Conservation (phyloP, 2,113 vertebrate genomes). For the Procapra przewalskii region DNA sequence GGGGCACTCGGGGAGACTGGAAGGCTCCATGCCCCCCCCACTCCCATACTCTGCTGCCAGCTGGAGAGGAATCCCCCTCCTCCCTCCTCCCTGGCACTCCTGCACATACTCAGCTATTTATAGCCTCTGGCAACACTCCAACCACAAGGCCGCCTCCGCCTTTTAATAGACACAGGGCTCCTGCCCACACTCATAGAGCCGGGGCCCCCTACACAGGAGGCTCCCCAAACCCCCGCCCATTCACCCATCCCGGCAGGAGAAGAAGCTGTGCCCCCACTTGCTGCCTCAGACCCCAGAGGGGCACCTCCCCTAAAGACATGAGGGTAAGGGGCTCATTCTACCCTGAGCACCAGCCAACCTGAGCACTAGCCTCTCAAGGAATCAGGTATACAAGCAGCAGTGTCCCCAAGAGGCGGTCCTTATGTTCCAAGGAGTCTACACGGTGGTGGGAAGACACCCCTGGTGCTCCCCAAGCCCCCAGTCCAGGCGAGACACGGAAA, state of each 20-base stretch:
- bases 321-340: background rate
- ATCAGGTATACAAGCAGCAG: background rate
- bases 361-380: background rate
- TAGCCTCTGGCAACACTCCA: slow-evolving; percentile 64
- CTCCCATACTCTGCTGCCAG: slow-evolving; percentile 77
- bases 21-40: slow-evolving; percentile 44
- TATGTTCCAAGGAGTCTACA: too few relatives aligned
- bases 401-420: background rate
- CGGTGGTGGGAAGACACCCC: background rate
- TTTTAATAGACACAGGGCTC: slow-evolving; percentile 24
- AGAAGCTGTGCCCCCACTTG: background rate
- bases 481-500: background rate
- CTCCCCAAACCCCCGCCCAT: background rate
- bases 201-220: background rate
- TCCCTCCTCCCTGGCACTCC: slow-evolving; percentile 80
- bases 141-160: slow-evolving; percentile 16
- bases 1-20: background rate
- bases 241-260: background rate
- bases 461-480: background rate
- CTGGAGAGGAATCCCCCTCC: slow-evolving; percentile 82
- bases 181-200: background rate
- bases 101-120: slow-evolving; percentile 80
- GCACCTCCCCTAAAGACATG: background rate
- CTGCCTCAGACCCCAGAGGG: background rate
- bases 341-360: background rate